phyloP scores from a whole-genome alignment of 1,140 invertebrate species.

The Aphelinus atriplicis region DNA sequence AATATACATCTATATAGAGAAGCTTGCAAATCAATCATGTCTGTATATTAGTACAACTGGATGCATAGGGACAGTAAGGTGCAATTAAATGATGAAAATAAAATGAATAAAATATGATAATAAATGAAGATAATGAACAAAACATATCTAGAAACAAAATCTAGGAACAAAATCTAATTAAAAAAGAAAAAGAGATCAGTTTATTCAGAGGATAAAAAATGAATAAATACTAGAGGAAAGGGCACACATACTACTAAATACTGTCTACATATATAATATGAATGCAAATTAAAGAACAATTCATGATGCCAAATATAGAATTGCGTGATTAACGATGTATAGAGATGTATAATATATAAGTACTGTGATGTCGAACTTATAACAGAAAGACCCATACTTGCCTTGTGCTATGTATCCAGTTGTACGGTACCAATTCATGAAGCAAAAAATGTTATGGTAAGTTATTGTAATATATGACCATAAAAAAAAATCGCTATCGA shows the following conservation, averaged over 20 bases:
- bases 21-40: slow-evolving; percentile 28
- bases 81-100: slow-evolving; percentile 36
- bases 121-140: slow-evolving; percentile 7
- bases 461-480: slow-evolving; percentile 24
- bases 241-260: slow-evolving; percentile 43
- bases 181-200: slow-evolving; percentile 28
- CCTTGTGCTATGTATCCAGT: slow-evolving; percentile 64
- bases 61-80: slow-evolving; percentile 51
- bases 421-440: slow-evolving; percentile 60
- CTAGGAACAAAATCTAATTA: not conserved
- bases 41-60: slow-evolving; percentile 57
- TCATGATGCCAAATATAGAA: slow-evolving; percentile 38
- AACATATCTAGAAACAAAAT: slow-evolving; percentile 8
- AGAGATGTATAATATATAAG: slow-evolving; percentile 21
- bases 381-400: slow-evolving; percentile 58
- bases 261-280: slow-evolving; percentile 36
- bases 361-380: slow-evolving; percentile 34
- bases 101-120: slow-evolving; percentile 2
- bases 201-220: slow-evolving; percentile 1
- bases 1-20: slow-evolving; percentile 1
- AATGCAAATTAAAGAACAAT: slow-evolving; percentile 41
- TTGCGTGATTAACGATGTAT: slow-evolving; percentile 30
- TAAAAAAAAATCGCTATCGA: not conserved
- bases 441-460: slow-evolving; percentile 55
- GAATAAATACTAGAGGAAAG: not conserved